Evolutionary conservation across 2,888 invertebrate genomes (phyloP), one percentile per base, ranked within the genome.

Genomic region (Apodemia zela): DNA sequence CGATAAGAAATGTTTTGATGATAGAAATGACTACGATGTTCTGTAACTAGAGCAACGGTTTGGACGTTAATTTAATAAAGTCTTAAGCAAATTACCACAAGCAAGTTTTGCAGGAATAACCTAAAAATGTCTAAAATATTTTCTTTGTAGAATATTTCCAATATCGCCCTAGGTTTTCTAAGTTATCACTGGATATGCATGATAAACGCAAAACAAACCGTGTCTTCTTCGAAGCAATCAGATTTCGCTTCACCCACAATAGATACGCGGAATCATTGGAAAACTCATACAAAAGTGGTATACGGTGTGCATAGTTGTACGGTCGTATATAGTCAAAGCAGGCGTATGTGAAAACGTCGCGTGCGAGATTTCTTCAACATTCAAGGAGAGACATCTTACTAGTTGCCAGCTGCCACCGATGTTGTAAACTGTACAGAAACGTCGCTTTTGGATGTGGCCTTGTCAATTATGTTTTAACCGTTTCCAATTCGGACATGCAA

Each of bases 301-400:
- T 54, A 54, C 21, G 10, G 25, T 51, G 38, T 45, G 13, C 42
- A 51, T 21, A 38, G 47, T 59, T 60, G 51, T 42, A 57, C 66
- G 73, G 74, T 75, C 77, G 72, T 77, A 77, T 78, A 77, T 69
- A 73, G 70, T 68, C 67, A 69, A 68, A 65, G 69, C 72, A 70
- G 70, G 73, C 66, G 76, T 78, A 80, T 80, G 84, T 81, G 88
- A 89, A 89, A 89, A 80, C 83, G 77, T 86, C 80, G 89, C 89
- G 88, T 89, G 89, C 78, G 73, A 77, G 75, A 88, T 90, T 90
- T 89, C 89, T 89, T 84, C 80, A 79, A 45, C 87, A 81, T 82
- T 84, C 85, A 86, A 84, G 83, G 81, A 84, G 85, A 87, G 80
- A 85, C 75, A 79, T 74, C 71, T 29, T 29, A 13, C n/a, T 21